These are phyloP conservation scores for Phortica okadai DNA, from an alignment of 2,888 invertebrate genomes.

Conservation along the genomic window DNA sequence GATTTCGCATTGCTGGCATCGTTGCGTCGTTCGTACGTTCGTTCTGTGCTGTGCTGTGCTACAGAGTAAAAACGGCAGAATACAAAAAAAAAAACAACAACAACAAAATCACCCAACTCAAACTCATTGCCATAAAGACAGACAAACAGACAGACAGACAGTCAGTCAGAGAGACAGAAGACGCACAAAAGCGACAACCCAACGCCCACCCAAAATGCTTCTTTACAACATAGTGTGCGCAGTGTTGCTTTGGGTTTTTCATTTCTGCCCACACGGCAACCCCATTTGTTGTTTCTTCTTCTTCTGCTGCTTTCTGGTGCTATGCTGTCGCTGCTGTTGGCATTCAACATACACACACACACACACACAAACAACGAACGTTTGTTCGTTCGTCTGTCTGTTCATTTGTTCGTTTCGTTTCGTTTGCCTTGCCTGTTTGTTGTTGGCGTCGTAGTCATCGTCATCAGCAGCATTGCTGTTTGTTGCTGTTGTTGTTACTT, in stretches of 20 bases:
- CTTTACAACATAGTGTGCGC: not conserved
- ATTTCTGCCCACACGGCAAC: not conserved
- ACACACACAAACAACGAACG: not conserved
- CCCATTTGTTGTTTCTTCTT: not conserved
- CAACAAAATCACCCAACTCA: constrained; percentile 8
- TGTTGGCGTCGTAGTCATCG: constrained; percentile 25
- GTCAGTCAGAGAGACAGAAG: not conserved
- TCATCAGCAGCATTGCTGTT: constrained; percentile 29
- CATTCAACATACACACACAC: not conserved
- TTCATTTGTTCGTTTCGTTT: constrained; percentile 20
- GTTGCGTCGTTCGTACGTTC: not conserved
- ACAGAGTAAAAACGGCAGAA: not conserved
- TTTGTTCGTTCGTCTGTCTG: constrained; percentile 24
- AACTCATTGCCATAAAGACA: not conserved
- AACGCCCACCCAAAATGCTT: constrained; percentile 21
- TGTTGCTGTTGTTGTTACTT: not conserved
- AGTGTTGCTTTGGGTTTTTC: not conserved
- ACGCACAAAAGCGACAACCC: constrained; percentile 5
- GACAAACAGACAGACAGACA: not conserved
- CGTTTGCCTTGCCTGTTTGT: constrained; percentile 39
- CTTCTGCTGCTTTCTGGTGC: constrained; percentile 23
- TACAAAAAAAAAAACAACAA: not conserved
- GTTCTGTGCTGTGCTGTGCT: not conserved
- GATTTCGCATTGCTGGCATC: constrained; percentile 38
- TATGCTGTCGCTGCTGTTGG: constrained; percentile 33